phyloP scores from a whole-genome alignment of 1,140 invertebrate species.

The Sweltsa coloradensis region DNA sequence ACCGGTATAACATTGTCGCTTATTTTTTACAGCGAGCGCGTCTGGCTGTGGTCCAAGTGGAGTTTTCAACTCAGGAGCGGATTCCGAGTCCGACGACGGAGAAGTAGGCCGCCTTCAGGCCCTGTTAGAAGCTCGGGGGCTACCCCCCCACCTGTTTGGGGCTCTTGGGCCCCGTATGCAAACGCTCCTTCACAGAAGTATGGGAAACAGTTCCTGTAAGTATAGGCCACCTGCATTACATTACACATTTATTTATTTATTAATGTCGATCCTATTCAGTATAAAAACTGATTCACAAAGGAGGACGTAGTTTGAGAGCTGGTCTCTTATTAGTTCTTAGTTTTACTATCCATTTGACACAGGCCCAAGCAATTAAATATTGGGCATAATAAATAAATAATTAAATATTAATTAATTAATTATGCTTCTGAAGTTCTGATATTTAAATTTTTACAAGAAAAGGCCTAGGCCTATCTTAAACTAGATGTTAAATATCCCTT shows the following conservation, averaged over 20 bases:
- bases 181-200: conserved; percentile 86
- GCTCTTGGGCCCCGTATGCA: conserved; percentile 94
- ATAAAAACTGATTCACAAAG: no score
- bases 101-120: conserved; percentile 83
- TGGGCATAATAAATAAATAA: no score
- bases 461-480: no score
- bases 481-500: no score
- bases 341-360: conserved; percentile 12
- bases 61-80: conserved; percentile 20
- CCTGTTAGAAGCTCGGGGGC: conserved; percentile 80
- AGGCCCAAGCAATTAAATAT: no score
- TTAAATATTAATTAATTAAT: no score
- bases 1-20: no score
- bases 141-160: conserved; percentile 91
- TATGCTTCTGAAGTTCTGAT: no score
- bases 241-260: background rate
- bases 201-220: conserved; percentile 70
- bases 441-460: no score
- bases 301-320: no score
- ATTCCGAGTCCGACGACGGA: conserved; percentile 58
- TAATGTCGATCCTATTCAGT: no score
- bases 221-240: conserved; percentile 5
- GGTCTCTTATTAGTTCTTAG: conserved; percentile 15
- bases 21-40: no score
- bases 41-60: conserved; percentile 13